phyloP scores from a whole-genome alignment of 2,797 vertebrate species.

The Bothrops alternatus region DNA sequence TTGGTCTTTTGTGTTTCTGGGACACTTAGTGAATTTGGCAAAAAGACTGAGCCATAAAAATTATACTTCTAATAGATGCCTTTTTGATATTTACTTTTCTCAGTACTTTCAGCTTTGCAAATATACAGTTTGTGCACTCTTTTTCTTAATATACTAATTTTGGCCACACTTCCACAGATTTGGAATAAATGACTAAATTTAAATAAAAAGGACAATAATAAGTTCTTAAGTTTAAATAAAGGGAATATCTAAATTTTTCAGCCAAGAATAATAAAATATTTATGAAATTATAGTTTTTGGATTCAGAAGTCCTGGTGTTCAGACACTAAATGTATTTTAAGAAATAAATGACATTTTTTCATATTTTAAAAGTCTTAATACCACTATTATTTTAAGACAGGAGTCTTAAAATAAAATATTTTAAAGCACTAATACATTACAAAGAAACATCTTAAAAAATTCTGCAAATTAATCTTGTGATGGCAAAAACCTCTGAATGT shows the following conservation, averaged over 20 bases:
- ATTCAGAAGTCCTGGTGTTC: constrained; percentile 24
- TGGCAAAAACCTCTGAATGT: background rate
- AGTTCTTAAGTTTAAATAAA: background rate
- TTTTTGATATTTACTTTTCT: background rate
- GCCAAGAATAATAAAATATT: background rate
- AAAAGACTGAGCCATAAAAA: background rate
- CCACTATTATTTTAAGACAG: background rate
- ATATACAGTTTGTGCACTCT: background rate
- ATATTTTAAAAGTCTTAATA: background rate
- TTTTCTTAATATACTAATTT: background rate
- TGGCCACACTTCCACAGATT: background rate
- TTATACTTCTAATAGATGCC: background rate
- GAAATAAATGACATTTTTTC: background rate
- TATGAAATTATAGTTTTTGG: background rate
- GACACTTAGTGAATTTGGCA: background rate
- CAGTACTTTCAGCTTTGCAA: background rate
- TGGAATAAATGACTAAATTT: background rate
- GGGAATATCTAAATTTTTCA: background rate
- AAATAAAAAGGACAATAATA: background rate
- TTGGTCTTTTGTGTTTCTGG: background rate
- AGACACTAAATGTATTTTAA: background rate
- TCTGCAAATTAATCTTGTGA: background rate
- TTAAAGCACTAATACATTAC: background rate
- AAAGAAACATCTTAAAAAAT: background rate
- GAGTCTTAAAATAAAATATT: background rate